Conservation (phyloP, 2,113 vertebrate species). For the Limnothrissa miodon region DNA sequence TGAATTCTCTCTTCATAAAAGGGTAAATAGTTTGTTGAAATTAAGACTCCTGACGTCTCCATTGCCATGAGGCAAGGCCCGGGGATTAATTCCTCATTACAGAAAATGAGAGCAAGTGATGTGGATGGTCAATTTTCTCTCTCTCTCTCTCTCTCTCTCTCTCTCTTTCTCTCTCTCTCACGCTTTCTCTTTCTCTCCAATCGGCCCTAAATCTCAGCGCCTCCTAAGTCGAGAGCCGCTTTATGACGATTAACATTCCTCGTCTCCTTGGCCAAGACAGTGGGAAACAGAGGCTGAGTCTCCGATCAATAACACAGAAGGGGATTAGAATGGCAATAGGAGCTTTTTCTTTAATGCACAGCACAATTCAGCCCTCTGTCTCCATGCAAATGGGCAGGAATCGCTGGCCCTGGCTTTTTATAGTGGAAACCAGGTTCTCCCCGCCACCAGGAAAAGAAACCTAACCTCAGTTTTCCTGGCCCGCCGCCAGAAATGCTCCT, state of each 20-base stretch:
- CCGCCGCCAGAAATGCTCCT: constrained; percentile 31
- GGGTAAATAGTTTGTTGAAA: neutral
- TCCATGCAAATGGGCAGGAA: constrained; percentile 14
- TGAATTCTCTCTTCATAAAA: neutral
- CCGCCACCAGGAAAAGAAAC: constrained; percentile 38
- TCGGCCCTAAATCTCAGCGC: constrained; percentile 49
- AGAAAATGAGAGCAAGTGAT: neutral
- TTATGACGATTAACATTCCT: constrained; percentile 64
- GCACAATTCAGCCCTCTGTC: constrained; percentile 9
- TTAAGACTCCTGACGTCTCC: neutral
- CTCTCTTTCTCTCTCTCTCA: neutral
- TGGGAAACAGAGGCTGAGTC: constrained; percentile 43
- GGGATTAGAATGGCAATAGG: neutral
- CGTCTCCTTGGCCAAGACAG: constrained; percentile 35
- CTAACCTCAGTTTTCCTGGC: constrained; percentile 56
- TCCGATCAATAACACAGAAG: constrained; percentile 34
- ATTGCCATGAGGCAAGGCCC: neutral
- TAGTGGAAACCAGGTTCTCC: constrained; percentile 49
- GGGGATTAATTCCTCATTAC: too few species aligned
- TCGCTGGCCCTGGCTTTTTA: constrained; percentile 35
- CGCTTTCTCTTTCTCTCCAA: neutral
- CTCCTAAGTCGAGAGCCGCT: constrained; percentile 65
- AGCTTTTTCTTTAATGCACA: constrained; percentile 38
- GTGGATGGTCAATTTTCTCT: constrained; percentile 44
- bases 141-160: neutral